phyloP scores from a whole-genome alignment of 2,113 vertebrate genomes.

The Datnioides undecimradiatus region DNA sequence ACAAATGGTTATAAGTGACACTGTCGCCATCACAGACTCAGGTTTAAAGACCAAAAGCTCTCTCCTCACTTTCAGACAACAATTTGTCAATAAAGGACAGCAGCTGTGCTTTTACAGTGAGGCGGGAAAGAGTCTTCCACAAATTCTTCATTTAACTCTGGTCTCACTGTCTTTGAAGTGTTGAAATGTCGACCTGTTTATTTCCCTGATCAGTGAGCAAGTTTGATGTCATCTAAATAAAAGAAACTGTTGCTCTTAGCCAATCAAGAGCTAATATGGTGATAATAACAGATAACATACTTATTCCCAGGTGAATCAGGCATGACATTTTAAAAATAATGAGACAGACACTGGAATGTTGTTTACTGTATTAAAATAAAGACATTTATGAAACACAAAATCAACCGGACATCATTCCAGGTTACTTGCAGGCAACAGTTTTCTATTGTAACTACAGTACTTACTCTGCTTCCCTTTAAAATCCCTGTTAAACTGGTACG shows the following conservation, averaged over 20 bases:
- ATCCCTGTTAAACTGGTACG: neutral
- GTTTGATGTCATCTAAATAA: neutral
- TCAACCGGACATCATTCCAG: neutral
- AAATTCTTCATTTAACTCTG: conserved; percentile 18
- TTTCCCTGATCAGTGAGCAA: neutral
- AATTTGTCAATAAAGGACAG: conserved; percentile 58
- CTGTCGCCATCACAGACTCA: conserved; percentile 50
- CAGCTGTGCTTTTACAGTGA: conserved; percentile 71
- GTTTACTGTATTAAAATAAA: neutral
- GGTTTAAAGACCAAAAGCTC: conserved; percentile 45
- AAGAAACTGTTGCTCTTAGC: conserved; percentile 11
- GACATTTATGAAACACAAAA: conserved; percentile 2
- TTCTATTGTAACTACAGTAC: neutral
- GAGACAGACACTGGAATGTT: neutral
- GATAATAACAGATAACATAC: neutral
- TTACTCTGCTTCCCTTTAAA: too few relatives aligned
- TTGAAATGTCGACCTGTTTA: too few relatives aligned
- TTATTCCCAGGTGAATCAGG: neutral
- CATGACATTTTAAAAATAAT: neutral
- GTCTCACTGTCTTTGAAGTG: neutral
- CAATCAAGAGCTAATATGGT: conserved; percentile 3
- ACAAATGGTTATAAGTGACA: conserved; percentile 67
- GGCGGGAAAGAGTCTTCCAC: conserved; percentile 28
- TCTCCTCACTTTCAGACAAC: conserved; percentile 54
- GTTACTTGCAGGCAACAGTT: neutral